Conservation (phyloP, 2,797 vertebrate genomes). For the Agapornis canus region DNA sequence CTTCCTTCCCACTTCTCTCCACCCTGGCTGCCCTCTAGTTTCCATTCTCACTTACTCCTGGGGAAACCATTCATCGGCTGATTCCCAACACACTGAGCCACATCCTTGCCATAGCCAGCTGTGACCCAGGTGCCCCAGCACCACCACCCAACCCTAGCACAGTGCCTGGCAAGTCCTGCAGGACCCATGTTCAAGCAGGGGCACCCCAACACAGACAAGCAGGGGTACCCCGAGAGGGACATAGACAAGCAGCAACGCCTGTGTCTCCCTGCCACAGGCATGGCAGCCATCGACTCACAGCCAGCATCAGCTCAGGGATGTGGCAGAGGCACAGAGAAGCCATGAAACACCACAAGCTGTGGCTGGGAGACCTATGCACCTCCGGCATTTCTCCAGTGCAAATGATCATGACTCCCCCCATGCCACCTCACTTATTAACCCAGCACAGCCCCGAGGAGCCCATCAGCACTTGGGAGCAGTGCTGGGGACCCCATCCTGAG, state of each 20-base stretch:
- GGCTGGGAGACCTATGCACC: not conserved
- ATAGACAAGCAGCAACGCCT: rapidly evolving
- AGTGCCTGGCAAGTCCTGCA: rapidly evolving
- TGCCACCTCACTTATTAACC: rapidly evolving
- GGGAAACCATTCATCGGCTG: rapidly evolving
- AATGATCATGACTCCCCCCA: not conserved
- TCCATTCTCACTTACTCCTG: not conserved
- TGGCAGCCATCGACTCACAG: rapidly evolving
- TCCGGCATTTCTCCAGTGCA: rapidly evolving
- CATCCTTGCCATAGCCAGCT: rapidly evolving
- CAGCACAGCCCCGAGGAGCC: rapidly evolving
- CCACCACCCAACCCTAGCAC: not conserved
- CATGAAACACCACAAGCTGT: rapidly evolving
- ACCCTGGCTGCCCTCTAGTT: not conserved
- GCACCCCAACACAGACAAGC: rapidly evolving
- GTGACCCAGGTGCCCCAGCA: not conserved
- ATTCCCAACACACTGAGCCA: rapidly evolving
- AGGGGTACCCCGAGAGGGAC: rapidly evolving
- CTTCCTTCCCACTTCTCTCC: not conserved
- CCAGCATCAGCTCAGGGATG: not conserved
- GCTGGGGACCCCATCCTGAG: rapidly evolving
- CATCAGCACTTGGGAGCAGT: rapidly evolving
- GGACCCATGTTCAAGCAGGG: rapidly evolving
- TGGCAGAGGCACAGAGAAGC: rapidly evolving
- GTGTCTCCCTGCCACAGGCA: not conserved